Evolutionary conservation across 2,113 vertebrate genomes (phyloP), one percentile per base, ranked within the genome.

Genomic region (Barnardius zonarius): DNA sequence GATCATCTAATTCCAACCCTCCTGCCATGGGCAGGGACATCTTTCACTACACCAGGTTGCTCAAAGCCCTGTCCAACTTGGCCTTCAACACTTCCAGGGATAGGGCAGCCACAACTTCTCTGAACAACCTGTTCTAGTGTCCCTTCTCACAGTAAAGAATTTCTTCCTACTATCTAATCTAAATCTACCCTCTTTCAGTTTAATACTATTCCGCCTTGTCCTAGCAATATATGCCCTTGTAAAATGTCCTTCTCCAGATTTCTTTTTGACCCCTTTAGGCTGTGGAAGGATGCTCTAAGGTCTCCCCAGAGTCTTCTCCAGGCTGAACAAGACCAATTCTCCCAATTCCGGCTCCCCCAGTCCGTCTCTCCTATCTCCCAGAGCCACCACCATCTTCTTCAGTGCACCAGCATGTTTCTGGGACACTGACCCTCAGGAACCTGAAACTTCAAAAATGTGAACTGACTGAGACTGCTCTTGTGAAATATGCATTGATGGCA

Each of bases 111-210:
- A 46, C 13, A 59, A 9, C 3, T 57, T n/a, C 43, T 68, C 22
- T 48, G 30, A 33, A 5, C 0, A 4, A 15, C 1, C 1, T 37
- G 13, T 43, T 5, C n/a, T 48, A 46, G 25, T 27, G 48, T 9
- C 11, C 86, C 31, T 4, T 8, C 16, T 82, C 43, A 37, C 5
- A 43, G 23, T 11, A 6, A 64, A 9, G 11, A 57, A 44, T 76
- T 63, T 54, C 33, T 69, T 63, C 25, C 18, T 24, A 20, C 14
- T 51, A 76, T 22, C 31, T 18, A 17, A 67, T 31, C 24, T 41
- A 69, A 39, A 33, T 28, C 18, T 57, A 5, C 8, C 5, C 6
- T 76, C 35, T 63, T 5, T 4, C 5, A 11, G 28, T 37, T 8
- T n/a, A 35, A 57, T 69, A 43, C 11, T 18, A 49, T 33, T 49